Evolutionary conservation across 2,113 vertebrate genomes (phyloP).

Genomic region (Chlorodrepanis virens): DNA sequence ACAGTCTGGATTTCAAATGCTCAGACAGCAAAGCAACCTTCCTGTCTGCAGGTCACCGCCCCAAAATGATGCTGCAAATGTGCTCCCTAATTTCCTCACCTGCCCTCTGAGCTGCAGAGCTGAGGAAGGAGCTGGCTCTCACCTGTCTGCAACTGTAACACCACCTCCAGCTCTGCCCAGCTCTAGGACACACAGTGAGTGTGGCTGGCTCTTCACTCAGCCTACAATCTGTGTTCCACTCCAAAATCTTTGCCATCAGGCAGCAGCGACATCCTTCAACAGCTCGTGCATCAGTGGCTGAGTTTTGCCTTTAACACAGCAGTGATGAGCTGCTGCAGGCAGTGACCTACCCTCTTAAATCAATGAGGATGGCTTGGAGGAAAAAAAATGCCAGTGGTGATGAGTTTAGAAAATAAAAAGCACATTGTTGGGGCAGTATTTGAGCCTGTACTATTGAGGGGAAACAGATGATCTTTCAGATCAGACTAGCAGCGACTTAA

Average conservation of each 20-base stretch:
- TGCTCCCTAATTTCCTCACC: background rate
- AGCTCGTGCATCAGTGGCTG: background rate
- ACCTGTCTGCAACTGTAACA: rapidly evolving
- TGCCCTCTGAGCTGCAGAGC: background rate
- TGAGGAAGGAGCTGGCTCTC: background rate
- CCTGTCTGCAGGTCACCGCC: background rate
- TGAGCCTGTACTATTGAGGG: background rate
- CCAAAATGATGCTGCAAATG: background rate
- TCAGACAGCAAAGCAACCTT: background rate
- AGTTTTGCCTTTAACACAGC: background rate
- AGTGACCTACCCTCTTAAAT: background rate
- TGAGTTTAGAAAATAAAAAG: background rate
- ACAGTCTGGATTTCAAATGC: background rate
- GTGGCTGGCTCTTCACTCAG: background rate
- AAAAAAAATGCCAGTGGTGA: no score
- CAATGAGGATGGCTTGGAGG: background rate
- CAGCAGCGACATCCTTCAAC: background rate
- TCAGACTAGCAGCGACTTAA: background rate
- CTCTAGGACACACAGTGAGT: background rate
- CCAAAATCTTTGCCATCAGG: background rate
- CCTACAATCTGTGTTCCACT: no score
- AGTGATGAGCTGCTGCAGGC: background rate
- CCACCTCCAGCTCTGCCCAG: background rate
- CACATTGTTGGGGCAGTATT: background rate
- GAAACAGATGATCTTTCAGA: constrained; percentile 19